Conservation (phyloP, 2,113 vertebrate species). For the Caracal caracal region DNA sequence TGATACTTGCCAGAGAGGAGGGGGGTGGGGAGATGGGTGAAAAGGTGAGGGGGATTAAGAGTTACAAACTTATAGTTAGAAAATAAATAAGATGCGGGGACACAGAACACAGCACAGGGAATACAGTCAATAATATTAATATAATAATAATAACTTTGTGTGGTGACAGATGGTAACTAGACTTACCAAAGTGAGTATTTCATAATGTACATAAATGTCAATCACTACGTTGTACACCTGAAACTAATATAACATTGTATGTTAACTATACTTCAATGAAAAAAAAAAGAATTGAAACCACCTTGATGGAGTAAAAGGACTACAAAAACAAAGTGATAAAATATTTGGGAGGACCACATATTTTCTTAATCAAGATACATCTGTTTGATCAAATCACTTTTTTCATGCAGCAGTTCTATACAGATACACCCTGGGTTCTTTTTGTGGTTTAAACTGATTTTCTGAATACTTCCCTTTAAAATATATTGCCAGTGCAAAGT, state of each 20-base stretch:
- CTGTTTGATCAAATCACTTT: neutral
- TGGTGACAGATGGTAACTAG: neutral
- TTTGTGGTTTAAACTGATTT: slow-evolving; percentile 20
- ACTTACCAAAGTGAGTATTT: neutral
- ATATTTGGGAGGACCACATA: neutral
- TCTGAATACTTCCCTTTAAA: slow-evolving; percentile 22
- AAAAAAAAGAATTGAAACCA: neutral
- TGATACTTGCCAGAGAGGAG: neutral
- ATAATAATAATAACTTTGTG: neutral
- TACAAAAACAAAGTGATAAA: slow-evolving; percentile 1
- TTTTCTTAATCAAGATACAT: neutral
- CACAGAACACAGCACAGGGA: neutral
- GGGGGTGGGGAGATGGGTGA: neutral
- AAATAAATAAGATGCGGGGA: neutral
- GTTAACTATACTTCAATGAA: neutral
- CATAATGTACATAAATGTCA: neutral
- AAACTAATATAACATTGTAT: neutral
- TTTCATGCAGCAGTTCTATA: neutral
- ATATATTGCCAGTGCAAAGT: slow-evolving; percentile 6
- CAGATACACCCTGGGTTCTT: neutral
- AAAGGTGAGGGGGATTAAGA: neutral
- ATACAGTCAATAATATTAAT: neutral
- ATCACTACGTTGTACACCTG: neutral
- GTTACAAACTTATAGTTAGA: neutral
- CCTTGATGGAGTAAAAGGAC: neutral